phyloP scores from a whole-genome alignment of 2,113 vertebrate genomes.

The Puffinus mauretanicus region DNA sequence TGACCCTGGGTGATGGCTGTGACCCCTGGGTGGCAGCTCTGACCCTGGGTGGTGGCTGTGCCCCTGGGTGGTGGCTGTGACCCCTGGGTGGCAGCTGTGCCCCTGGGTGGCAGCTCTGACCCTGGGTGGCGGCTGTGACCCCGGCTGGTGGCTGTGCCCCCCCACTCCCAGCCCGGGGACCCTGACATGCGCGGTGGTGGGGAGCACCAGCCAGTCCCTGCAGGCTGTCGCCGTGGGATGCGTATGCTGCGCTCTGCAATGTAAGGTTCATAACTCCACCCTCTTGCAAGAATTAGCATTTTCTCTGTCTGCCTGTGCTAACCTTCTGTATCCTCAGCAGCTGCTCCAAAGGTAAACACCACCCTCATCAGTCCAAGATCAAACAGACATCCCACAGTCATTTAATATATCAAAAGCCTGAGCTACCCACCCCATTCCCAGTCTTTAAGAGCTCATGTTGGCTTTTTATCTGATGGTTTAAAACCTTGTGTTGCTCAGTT shows the following conservation, averaged over 20 bases:
- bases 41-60: too few relatives aligned
- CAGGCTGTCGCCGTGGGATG: rapidly evolving
- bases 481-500: background rate
- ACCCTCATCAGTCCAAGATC: background rate
- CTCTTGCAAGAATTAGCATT: background rate
- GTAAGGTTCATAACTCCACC: rapidly evolving
- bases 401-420: background rate
- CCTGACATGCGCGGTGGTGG: rapidly evolving
- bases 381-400: background rate
- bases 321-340: rapidly evolving
- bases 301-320: background rate
- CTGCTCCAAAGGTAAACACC: background rate
- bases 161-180: rapidly evolving
- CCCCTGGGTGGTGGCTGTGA: too few relatives aligned
- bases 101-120: background rate
- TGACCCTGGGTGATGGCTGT: too few relatives aligned
- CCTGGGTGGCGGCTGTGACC: too few relatives aligned
- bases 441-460: background rate
- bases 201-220: rapidly evolving
- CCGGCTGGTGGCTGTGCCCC: too few relatives aligned
- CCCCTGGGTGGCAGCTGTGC: background rate
- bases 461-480: background rate
- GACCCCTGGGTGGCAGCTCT: too few relatives aligned
- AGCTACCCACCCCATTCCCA: background rate
- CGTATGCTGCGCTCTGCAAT: rapidly evolving